Evolutionary conservation across 2,888 invertebrate species (phyloP), one percentile per base, ranked within the genome.

Genomic region (Acanthosoma haemorrhoidale): DNA sequence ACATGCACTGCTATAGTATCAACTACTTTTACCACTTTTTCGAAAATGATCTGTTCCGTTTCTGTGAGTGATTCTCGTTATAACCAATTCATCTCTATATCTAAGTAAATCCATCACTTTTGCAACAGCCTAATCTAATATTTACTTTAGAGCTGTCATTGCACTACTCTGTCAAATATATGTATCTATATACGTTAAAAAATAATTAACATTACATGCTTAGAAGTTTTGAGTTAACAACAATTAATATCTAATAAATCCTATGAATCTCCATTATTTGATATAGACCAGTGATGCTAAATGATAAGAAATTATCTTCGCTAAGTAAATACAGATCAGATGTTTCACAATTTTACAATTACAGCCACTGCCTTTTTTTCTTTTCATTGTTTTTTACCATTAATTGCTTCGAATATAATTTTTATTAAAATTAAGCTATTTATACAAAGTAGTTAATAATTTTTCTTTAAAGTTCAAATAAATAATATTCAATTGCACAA

Each of bases 251-350:
- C 36, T n/a, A 59, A 60, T 60, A 15, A 15, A 13, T 60, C 13
- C 34, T 5, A 15, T 16, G 32, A 15, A 60, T n/a, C 60, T 60
- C 15, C 36, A 60, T 5, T 16, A 6, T n/a, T n/a, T 0, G 13
- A 11, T 11, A 34, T n/a, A 15, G 15, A 4, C 60, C 34, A 21
- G 18, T 13, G 36, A 67, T 29, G 21, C 51, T 34, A 57, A 31
- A 51, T 57, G 57, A 67, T 57, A 67, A 67, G 57, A 67, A 67
- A 67, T 67, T 18, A 51, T 57, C 32, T 67, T 36, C n/a, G 36
- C 60, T 31, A 57, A 67, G 67, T 67, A 67, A 67, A 67, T 67
- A 67, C 38, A 67, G 29, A 67, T 32, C 67, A 67, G 51, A 25
- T 67, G 67, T 51, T 43, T 43, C 21, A 21, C 11, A 38, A 43